Conservation (phyloP, 2,888 invertebrate species). For the Dioctria linearis region DNA sequence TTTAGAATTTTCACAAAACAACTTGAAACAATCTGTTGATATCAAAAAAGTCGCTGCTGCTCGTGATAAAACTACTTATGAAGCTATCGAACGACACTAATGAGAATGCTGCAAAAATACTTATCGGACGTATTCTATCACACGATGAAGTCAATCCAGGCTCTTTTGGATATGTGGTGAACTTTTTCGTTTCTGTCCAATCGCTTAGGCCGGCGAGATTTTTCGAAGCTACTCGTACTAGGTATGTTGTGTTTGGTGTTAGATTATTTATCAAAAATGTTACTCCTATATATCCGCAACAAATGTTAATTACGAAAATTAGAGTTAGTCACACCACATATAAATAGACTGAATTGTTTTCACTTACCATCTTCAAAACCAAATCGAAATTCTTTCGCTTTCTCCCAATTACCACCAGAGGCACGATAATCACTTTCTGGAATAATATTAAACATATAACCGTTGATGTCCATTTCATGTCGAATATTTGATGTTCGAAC, state of each 20-base stretch:
- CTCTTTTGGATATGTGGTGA: slow-evolving; percentile 67
- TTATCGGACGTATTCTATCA: neutral
- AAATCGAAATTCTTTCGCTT: slow-evolving; percentile 68
- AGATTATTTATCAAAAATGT: slow-evolving; percentile 72
- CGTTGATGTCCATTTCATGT: slow-evolving; percentile 68
- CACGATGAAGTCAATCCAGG: slow-evolving; percentile 62
- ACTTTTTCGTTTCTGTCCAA: slow-evolving; percentile 67
- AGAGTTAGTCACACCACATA: neutral
- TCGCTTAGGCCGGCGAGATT: slow-evolving; percentile 74
- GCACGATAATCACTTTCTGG: slow-evolving; percentile 68
- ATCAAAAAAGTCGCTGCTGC: neutral
- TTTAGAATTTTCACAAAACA: slow-evolving; percentile 37
- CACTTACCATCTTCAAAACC: slow-evolving; percentile 69
- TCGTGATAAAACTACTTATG: slow-evolving; percentile 7
- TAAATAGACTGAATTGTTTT: neutral
- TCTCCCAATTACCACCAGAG: slow-evolving; percentile 69
- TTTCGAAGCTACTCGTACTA: slow-evolving; percentile 73
- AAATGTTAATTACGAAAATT: neutral
- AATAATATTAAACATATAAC: slow-evolving; percentile 69
- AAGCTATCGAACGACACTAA: slow-evolving; percentile 4
- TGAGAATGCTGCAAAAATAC: neutral
- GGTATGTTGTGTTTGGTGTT: slow-evolving; percentile 72
- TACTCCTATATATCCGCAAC: slow-evolving; percentile 67
- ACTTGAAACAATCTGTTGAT: slow-evolving; percentile 4
- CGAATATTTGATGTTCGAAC: slow-evolving; percentile 64